phyloP scores from a whole-genome alignment of 2,113 vertebrate species.

The Etheostoma spectabile region DNA sequence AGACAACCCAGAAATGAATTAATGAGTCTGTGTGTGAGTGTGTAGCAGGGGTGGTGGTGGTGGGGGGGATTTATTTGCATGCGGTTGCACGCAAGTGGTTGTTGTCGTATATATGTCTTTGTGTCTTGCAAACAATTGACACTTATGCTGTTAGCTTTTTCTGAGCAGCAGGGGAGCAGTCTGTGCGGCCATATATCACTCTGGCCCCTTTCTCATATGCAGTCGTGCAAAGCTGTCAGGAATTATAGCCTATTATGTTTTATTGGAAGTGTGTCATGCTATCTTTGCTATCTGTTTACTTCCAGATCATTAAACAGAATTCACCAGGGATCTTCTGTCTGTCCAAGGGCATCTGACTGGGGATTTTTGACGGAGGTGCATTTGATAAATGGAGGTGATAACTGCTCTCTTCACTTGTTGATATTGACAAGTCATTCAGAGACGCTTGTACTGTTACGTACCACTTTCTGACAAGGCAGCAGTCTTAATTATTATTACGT shows the following conservation, averaged over 20 bases:
- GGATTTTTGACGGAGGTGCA: conserved; percentile 8
- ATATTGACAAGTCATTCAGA: background rate
- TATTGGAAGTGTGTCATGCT: conserved; percentile 25
- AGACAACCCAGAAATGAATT: conserved; percentile 52
- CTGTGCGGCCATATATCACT: background rate
- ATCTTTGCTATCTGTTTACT: background rate
- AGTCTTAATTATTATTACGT: background rate
- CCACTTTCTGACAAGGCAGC: background rate
- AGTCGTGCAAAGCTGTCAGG: conserved; percentile 28
- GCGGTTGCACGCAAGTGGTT: conserved; percentile 53
- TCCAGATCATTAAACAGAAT: conserved; percentile 10
- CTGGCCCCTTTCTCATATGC: conserved; percentile 5
- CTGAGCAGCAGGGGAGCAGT: conserved; percentile 30
- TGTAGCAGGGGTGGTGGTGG: background rate
- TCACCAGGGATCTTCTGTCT: background rate
- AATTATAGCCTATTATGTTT: conserved; percentile 30
- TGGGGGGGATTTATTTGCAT: conserved; percentile 58
- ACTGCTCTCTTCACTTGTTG: conserved; percentile 14
- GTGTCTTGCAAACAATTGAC: conserved; percentile 57
- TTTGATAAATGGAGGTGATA: background rate
- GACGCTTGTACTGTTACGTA: background rate
- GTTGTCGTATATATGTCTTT: conserved; percentile 50
- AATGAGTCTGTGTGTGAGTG: conserved; percentile 32
- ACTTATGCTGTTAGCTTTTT: conserved; percentile 30
- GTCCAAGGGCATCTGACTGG: background rate